These are phyloP conservation scores for Podocnemis expansa DNA, from an alignment of 2,113 vertebrate species.

Conservation along the genomic window DNA sequence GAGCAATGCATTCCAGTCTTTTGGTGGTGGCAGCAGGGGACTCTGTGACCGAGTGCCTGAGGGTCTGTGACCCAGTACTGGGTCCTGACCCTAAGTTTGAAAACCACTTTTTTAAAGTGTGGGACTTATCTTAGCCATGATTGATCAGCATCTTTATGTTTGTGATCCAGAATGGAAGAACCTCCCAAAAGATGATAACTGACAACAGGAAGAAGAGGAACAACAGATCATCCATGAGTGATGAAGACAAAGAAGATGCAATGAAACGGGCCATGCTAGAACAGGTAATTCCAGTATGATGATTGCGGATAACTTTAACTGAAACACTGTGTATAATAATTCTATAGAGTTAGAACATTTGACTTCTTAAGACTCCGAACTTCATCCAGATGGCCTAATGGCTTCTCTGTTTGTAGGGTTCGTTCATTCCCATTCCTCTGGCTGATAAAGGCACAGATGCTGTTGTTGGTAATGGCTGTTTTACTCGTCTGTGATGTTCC, in stretches of 20 bases:
- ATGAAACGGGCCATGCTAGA: not conserved
- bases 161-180: not conserved
- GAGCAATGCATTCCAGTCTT: too few species aligned
- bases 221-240: not conserved
- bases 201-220: not conserved
- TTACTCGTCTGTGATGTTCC: rapidly evolving
- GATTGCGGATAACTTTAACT: not conserved
- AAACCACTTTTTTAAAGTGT: too few species aligned
- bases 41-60: too few species aligned
- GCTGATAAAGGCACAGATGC: not conserved
- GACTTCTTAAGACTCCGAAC: not conserved
- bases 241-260: not conserved
- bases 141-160: not conserved
- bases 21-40: too few species aligned
- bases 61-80: too few species aligned
- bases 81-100: too few species aligned
- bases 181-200: not conserved
- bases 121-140: not conserved
- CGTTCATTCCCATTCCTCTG: not conserved
- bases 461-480: not conserved
- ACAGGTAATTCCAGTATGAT: not conserved
- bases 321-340: not conserved
- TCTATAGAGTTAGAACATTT: not conserved
- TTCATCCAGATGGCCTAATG: not conserved
- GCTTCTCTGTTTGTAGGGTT: not conserved